A percentile compares a stretch with the other conserved stretches of the same genome.
These are phyloP conservation scores for Acronicta leporina DNA, from an alignment of 2,888 invertebrate genomes.

Conservation along the genomic window DNA sequence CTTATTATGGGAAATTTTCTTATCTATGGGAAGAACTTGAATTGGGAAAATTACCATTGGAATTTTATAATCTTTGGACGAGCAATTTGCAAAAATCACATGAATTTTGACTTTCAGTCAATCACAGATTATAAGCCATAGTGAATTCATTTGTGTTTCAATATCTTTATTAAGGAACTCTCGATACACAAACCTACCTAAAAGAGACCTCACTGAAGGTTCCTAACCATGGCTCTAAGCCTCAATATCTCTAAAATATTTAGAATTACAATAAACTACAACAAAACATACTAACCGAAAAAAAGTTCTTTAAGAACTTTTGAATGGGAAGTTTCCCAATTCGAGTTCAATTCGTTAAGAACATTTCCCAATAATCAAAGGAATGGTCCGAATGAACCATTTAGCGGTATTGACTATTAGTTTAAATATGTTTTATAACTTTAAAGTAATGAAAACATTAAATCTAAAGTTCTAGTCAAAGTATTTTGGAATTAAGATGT, in stretches of 20 bases:
- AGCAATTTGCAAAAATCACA: constrained; percentile 29
- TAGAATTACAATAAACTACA: constrained; percentile 36
- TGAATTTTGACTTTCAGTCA: constrained; percentile 42
- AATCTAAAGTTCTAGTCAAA: constrained; percentile 2
- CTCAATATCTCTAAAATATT: constrained; percentile 14
- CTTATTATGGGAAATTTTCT: constrained; percentile 13
- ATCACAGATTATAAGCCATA: constrained; percentile 45
- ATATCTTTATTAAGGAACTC: constrained; percentile 41
- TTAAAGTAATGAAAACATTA: background rate
- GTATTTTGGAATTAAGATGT: background rate
- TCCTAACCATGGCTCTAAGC: constrained; percentile 5
- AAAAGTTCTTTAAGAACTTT: constrained; percentile 44
- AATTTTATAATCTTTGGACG: constrained; percentile 54
- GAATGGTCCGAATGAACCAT: constrained; percentile 19
- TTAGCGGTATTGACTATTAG: constrained; percentile 9
- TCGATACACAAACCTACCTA: constrained; percentile 26
- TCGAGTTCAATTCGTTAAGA: constrained; percentile 16
- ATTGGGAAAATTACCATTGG: constrained; percentile 33
- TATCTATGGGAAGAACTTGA: constrained; percentile 15
- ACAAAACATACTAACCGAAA: constrained; percentile 33
- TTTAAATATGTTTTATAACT: constrained; percentile 12
- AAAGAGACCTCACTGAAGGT: constrained; percentile 1
- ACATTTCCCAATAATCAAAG: constrained; percentile 34
- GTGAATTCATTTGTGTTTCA: constrained; percentile 8
- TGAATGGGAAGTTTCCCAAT: constrained; percentile 49